A percentile compares a stretch with the other conserved stretches of the same genome.
phyloP scores from a whole-genome alignment of 2,888 invertebrate species.

The Calameuta filiformis region DNA sequence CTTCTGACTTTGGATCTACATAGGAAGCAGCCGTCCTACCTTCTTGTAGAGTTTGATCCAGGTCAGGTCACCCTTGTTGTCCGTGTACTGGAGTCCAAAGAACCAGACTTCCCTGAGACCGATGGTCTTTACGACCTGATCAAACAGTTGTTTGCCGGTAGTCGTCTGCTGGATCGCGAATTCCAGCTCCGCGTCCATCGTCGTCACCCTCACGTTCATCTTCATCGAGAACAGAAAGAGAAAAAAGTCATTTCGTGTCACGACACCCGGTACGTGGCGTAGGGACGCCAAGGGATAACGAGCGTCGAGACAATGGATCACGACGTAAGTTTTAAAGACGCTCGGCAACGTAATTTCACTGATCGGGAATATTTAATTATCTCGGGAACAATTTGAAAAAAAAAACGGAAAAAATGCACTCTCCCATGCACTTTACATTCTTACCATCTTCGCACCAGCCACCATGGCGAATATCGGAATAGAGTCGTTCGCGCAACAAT shows the following conservation, averaged over 20 bases:
- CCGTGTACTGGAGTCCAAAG: slow-evolving; percentile 99
- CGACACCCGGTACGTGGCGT: not conserved
- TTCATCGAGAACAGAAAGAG: slow-evolving; percentile 62
- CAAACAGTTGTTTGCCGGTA: slow-evolving; percentile 99
- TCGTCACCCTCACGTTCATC: slow-evolving; percentile 99
- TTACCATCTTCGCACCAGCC: slow-evolving; percentile 60
- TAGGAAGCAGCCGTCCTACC: slow-evolving; percentile 72
- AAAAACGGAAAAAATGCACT: not conserved
- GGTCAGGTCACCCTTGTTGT: slow-evolving; percentile 96
- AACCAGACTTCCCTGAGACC: slow-evolving; percentile 99
- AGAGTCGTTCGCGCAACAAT: not conserved
- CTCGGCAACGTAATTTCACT: not conserved
- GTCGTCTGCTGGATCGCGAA: slow-evolving; percentile 99
- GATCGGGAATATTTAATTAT: not conserved
- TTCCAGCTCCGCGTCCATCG: slow-evolving; percentile 99
- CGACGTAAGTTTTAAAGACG: not conserved
- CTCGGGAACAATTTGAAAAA: not conserved
- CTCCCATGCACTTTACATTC: slow-evolving; percentile 13
- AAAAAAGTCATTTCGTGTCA: not conserved
- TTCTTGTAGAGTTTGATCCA: slow-evolving; percentile 99
- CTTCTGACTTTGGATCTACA: not conserved
- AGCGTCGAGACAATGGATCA: not conserved
- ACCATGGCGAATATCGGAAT: slow-evolving; percentile 43
- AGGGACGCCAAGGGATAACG: not conserved
- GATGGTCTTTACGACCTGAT: slow-evolving; percentile 99